Evolutionary conservation across 2,888 invertebrate genomes (phyloP).

Genomic region (Patella caerulea): DNA sequence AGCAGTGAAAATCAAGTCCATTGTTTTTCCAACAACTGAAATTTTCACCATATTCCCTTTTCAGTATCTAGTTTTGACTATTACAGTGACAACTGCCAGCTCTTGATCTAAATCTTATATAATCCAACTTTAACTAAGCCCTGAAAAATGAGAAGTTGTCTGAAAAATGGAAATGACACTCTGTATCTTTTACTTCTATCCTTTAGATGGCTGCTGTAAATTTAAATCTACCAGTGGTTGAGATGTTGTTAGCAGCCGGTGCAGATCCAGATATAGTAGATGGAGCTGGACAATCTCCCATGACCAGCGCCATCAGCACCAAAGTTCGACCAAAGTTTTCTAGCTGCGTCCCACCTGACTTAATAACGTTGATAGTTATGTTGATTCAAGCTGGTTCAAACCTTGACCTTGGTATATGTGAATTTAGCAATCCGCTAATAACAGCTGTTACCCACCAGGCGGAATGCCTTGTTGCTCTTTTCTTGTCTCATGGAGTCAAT

Average conservation of each 20-base stretch:
- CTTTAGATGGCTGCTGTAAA: slow-evolving; percentile 42
- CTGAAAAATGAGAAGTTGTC: no score
- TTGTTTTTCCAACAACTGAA: no score
- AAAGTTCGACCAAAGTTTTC: slow-evolving; percentile 24
- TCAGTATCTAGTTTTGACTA: no score
- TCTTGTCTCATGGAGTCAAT: slow-evolving; percentile 52
- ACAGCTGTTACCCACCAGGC: slow-evolving; percentile 47
- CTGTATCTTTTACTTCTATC: no score
- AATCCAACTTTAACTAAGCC: no score
- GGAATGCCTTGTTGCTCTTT: slow-evolving; percentile 44
- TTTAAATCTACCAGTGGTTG: slow-evolving; percentile 41
- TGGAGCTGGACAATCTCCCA: slow-evolving; percentile 45
- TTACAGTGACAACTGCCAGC: no score
- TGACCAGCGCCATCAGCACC: slow-evolving; percentile 52
- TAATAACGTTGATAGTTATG: slow-evolving; percentile 46
- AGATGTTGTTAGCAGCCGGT: slow-evolving; percentile 46
- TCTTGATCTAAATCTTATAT: no score
- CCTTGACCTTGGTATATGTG: slow-evolving; percentile 42
- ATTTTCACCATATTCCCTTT: no score
- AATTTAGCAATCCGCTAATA: slow-evolving; percentile 54
- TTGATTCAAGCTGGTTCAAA: slow-evolving; percentile 46
- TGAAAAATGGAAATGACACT: no score
- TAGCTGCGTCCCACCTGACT: slow-evolving; percentile 27
- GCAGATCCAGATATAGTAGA: slow-evolving; percentile 49
- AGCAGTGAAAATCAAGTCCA: no score